phyloP scores from a whole-genome alignment of 2,113 vertebrate genomes.

The Ploceus nigricollis region DNA sequence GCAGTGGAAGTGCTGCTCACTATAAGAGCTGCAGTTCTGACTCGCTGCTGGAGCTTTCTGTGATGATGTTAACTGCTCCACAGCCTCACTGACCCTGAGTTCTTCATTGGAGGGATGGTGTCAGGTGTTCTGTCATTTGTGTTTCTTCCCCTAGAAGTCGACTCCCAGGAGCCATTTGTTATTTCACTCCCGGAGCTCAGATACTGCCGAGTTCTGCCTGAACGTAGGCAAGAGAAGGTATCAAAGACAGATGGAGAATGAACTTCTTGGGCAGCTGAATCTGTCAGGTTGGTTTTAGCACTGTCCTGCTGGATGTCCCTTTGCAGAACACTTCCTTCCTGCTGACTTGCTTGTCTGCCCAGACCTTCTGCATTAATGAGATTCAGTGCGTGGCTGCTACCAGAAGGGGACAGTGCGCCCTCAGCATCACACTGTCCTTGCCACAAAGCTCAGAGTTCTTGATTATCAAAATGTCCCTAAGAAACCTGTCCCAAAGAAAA shows the following conservation, averaged over 20 bases:
- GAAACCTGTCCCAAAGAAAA: neutral
- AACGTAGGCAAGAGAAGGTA: neutral
- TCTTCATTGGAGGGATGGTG: neutral
- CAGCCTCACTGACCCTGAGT: rapidly evolving
- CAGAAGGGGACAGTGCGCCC: neutral
- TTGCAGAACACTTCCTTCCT: neutral
- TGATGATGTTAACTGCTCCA: neutral
- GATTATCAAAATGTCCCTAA: neutral
- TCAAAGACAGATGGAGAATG: neutral
- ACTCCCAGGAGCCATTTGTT: neutral
- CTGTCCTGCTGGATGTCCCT: neutral
- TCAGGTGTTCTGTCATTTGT: neutral
- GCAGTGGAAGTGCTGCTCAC: neutral
- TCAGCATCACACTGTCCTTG: neutral
- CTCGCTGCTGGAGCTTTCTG: neutral
- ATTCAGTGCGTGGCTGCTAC: neutral
- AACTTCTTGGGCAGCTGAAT: neutral
- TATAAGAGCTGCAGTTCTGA: neutral
- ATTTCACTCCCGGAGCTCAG: neutral
- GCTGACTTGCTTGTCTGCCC: neutral
- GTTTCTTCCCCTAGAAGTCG: neutral
- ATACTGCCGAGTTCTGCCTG: neutral
- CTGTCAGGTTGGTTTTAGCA: neutral
- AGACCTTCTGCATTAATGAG: neutral
- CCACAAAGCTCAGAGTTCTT: neutral